Base-by-base conservation (phyloP, 2,113 vertebrate genomes). In the Chionis minor region DNA sequence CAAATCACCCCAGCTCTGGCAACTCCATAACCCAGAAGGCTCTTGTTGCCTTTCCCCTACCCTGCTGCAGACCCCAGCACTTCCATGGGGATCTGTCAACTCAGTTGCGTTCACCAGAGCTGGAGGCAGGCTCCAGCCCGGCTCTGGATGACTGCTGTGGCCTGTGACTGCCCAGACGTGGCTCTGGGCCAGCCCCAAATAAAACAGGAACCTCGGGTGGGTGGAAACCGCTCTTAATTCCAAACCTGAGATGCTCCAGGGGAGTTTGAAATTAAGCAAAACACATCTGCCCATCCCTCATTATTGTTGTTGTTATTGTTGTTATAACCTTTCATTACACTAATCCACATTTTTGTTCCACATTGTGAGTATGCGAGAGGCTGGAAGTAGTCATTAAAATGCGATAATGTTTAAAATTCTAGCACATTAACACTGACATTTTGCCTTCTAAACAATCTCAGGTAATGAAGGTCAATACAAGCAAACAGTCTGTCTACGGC, bases 401-500 rank as follows among this genome's bases (percentile, higher is more conserved):
- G 84, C 13, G 59, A 98, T 98, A 97, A 98, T 92, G 97, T 96
- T 98, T 97, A 97, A 97, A 98, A 97, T 98, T 97, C 96, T 86
- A 94, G 81, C 90, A 90, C 95, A 97, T 98, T 98, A 98, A 92
- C 96, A 89, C 79, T 97, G 98, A 98, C 98, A 98, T 97, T 98
- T 98, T 97, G 95, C 97, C 96, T 98, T 98, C 96, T 96, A 98
- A 97, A 97, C 92, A 95, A 86, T 97, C 96, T 96, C 98, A 98
- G 97, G 97, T 97, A 98, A 97, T 97, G 98, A 98, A 98, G 98
- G 98, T 98, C 98, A 98, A 86, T 69, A 86, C 62, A 88, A 97
- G 97, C 97, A 96, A 97, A 95, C 82, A 40, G 94, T 95, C 96
- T 97, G 97, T 94, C 97, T 94, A 58, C 15, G 83, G 97, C 90